Percentiles rank a stretch among this genome's conserved stretches.
phyloP scores from a whole-genome alignment of 2,113 vertebrate species.

The Percina caprodes region DNA sequence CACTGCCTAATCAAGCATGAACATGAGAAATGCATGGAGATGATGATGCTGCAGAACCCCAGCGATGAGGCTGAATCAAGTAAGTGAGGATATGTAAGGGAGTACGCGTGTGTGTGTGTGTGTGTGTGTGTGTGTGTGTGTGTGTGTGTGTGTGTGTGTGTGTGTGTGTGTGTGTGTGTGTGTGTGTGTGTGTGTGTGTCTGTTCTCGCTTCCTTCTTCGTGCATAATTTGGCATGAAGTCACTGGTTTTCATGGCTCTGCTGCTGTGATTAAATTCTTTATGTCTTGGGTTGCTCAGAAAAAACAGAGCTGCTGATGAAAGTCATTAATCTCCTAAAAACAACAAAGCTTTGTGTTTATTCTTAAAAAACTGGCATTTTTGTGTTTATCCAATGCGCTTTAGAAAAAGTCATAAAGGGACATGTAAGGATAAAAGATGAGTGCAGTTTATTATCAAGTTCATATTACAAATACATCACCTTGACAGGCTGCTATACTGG shows the following conservation, averaged over 20 bases:
- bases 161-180: slow-evolving; percentile 15
- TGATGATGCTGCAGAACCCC: slow-evolving; percentile 72
- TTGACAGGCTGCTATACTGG: background rate
- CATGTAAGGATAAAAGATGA: slow-evolving; percentile 23
- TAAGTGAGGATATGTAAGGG: slow-evolving; percentile 48
- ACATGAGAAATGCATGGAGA: slow-evolving; percentile 85
- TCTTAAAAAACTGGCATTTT: slow-evolving; percentile 3
- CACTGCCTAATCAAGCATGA: slow-evolving; percentile 84
- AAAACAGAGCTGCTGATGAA: slow-evolving; percentile 20
- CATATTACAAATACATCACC: slow-evolving; percentile 14
- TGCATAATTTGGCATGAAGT: slow-evolving; percentile 9
- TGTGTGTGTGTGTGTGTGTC: slow-evolving; percentile 9
- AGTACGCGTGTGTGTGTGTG: slow-evolving; percentile 3
- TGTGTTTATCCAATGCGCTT: slow-evolving; percentile 7
- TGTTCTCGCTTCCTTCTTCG: slow-evolving; percentile 4
- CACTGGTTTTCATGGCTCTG: slow-evolving; percentile 5
- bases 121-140: slow-evolving; percentile 12
- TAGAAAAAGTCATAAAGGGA: slow-evolving; percentile 38
- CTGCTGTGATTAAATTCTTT: slow-evolving; percentile 25
- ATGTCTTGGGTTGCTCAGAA: slow-evolving; percentile 9
- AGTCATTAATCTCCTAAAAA: slow-evolving; percentile 13
- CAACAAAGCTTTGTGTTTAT: slow-evolving; percentile 11
- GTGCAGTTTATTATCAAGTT: slow-evolving; percentile 9
- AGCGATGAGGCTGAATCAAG: slow-evolving; percentile 70
- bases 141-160: no score